Evolutionary conservation across 1,140 invertebrate species (phyloP).

Genomic region (Lineus longissimus): DNA sequence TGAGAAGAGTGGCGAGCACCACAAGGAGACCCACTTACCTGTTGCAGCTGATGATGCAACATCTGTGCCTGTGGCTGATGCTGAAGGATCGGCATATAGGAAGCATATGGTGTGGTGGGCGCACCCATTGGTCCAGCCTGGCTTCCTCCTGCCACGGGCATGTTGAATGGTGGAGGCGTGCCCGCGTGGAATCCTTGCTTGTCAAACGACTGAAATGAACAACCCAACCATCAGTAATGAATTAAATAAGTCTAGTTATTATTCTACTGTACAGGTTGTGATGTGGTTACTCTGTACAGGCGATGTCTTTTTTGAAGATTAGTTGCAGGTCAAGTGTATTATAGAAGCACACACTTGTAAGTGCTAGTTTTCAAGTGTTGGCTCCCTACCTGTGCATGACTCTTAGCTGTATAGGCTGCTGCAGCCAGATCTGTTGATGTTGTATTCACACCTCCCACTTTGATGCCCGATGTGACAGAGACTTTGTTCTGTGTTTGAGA

Average conservation of each 20-base stretch:
- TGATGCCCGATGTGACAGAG: neutral
- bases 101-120: slow-evolving; percentile 60
- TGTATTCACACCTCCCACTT: neutral
- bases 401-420: neutral
- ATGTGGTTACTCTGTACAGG: too few relatives aligned
- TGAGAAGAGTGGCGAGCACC: too few relatives aligned
- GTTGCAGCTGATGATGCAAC: slow-evolving; percentile 73
- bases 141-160: slow-evolving; percentile 60
- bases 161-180: slow-evolving; percentile 74
- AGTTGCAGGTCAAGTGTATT: too few relatives aligned
- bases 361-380: too few relatives aligned
- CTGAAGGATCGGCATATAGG: slow-evolving; percentile 69
- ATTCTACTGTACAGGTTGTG: too few relatives aligned
- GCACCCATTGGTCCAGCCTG: slow-evolving; percentile 67
- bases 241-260: too few relatives aligned
- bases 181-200: slow-evolving; percentile 80
- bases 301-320: too few relatives aligned
- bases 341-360: too few relatives aligned
- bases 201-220: slow-evolving; percentile 67
- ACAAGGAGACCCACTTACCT: too few relatives aligned
- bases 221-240: too few relatives aligned
- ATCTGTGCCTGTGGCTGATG: slow-evolving; percentile 63
- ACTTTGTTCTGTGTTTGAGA: slow-evolving; percentile 57
- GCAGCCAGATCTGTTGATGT: neutral
- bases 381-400: neutral